These are phyloP conservation scores for Dioctria linearis DNA, from an alignment of 2,888 invertebrate genomes.

Conservation along the genomic window DNA sequence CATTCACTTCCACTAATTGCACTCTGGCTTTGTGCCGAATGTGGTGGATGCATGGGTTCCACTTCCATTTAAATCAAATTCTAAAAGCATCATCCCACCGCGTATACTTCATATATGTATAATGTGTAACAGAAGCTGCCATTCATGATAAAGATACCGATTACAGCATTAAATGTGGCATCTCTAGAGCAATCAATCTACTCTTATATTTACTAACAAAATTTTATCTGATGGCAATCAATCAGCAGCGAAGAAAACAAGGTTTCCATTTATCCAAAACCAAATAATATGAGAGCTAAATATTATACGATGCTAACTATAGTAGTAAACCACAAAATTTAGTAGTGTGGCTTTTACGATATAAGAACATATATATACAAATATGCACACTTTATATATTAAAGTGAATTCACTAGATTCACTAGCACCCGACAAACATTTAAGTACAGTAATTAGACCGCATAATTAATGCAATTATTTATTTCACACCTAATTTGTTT, in stretches of 20 bases:
- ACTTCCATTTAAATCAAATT: constrained; percentile 24
- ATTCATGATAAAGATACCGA: background rate
- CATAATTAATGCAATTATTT: constrained; percentile 46
- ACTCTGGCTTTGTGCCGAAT: background rate
- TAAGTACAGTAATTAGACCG: constrained; percentile 35
- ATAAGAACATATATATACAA: too few species aligned
- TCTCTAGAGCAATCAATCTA: background rate
- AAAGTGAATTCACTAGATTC: too few species aligned
- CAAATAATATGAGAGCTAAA: background rate
- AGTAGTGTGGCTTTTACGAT: too few species aligned
- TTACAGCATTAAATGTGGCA: background rate
- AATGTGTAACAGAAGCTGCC: background rate
- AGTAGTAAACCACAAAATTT: too few species aligned
- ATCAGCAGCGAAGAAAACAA: constrained; percentile 2
- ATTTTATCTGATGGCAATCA: constrained; percentile 18
- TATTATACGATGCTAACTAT: too few species aligned
- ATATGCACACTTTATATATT: too few species aligned
- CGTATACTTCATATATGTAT: background rate
- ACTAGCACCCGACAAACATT: constrained; percentile 9
- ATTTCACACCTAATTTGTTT: constrained; percentile 37
- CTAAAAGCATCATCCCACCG: background rate
- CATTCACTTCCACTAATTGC: constrained; percentile 31
- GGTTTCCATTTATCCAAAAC: background rate
- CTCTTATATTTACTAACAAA: background rate
- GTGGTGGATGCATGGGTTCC: too few species aligned